Evolutionary conservation across 2,888 invertebrate species (phyloP).

Genomic region (Chalcosyrphus nemorum): DNA sequence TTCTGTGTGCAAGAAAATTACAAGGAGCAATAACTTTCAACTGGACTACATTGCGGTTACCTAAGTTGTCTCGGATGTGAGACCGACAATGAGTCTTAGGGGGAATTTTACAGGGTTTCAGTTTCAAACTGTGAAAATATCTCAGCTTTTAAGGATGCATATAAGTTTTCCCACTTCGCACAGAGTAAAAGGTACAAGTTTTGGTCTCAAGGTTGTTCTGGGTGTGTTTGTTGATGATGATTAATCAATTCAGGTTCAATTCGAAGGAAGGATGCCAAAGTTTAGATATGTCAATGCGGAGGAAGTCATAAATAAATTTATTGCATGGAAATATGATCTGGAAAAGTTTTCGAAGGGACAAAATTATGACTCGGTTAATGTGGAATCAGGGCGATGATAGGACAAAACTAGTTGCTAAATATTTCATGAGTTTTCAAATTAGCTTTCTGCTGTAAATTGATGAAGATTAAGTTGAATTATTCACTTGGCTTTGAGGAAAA

Average conservation of each 20-base stretch:
- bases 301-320: slow-evolving; percentile 48
- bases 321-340: slow-evolving; percentile 3
- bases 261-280: slow-evolving; percentile 22
- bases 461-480: no score
- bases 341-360: slow-evolving; percentile 16
- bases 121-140: no score
- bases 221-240: slow-evolving; percentile 6
- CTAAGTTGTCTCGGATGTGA: slow-evolving; percentile 15
- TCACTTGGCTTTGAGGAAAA: no score
- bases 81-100: slow-evolving; percentile 21
- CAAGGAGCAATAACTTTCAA: slow-evolving; percentile 67
- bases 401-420: no score
- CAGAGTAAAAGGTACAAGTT: slow-evolving; percentile 37
- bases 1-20: slow-evolving; percentile 58
- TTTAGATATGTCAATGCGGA: slow-evolving; percentile 40
- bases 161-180: slow-evolving; percentile 17
- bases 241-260: slow-evolving; percentile 34
- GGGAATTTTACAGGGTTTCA: no score
- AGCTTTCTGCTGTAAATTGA: no score
- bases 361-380: background rate
- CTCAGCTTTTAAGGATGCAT: slow-evolving; percentile 1
- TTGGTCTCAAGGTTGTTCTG: slow-evolving; percentile 25
- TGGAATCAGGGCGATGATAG: no score
- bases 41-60: slow-evolving; percentile 59
- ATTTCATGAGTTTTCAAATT: no score